Evolutionary conservation across 2,113 vertebrate species (phyloP).

Genomic region (Furnarius figulus): DNA sequence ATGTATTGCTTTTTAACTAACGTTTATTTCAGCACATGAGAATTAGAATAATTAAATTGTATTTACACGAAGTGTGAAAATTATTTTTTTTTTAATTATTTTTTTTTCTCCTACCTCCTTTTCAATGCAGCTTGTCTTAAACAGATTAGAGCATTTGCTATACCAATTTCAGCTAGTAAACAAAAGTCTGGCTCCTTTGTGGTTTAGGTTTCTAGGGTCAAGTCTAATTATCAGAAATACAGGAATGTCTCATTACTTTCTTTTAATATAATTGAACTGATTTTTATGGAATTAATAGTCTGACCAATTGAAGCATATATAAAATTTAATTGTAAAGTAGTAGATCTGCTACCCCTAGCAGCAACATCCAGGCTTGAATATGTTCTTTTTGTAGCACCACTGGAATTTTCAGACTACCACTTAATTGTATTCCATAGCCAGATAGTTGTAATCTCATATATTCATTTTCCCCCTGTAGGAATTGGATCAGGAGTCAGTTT

Average conservation of each 20-base stretch:
- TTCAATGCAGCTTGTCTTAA: background rate
- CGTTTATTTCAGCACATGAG: background rate
- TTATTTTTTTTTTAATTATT: background rate
- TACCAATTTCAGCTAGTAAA: background rate
- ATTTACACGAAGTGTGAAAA: background rate
- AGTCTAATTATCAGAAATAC: background rate
- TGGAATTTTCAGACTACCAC: background rate
- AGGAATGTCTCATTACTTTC: background rate
- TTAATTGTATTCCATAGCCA: background rate
- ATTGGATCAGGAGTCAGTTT: conserved; percentile 88
- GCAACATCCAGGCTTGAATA: background rate
- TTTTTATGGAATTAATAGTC: background rate
- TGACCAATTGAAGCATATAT: background rate
- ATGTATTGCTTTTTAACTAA: background rate
- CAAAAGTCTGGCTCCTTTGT: background rate
- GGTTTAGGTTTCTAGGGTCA: background rate
- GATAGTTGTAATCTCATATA: background rate
- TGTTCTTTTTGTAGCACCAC: background rate
- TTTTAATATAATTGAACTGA: background rate
- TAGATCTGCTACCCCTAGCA: background rate
- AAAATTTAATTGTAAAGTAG: background rate
- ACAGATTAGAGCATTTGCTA: background rate
- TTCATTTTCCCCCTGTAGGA: conserved; percentile 61
- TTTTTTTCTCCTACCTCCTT: background rate
- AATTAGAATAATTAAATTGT: background rate